A percentile compares a stretch with the other conserved stretches of the same genome.
Evolutionary conservation across 2,113 vertebrate genomes (phyloP).

Genomic region (Pollimyrus isidori): DNA sequence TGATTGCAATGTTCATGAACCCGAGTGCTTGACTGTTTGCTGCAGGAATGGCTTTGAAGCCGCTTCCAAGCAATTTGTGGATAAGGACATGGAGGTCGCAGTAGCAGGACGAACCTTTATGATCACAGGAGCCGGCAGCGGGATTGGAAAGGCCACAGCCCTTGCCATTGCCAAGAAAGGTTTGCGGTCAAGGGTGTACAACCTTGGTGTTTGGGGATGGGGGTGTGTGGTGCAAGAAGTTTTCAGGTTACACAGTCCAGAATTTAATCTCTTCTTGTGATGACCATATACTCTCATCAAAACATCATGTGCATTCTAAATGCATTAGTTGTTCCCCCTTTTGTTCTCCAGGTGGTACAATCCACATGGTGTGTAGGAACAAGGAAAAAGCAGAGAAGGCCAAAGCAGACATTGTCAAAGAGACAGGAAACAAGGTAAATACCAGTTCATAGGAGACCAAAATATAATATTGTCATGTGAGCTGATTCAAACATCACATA

Average conservation of each 20-base stretch:
- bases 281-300: not conserved
- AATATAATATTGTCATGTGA: not conserved
- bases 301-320: not conserved
- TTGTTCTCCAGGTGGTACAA: conserved; percentile 48
- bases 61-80: conserved; percentile 46
- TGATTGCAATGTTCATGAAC: too few relatives aligned
- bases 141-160: conserved; percentile 56
- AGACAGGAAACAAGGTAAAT: conserved; percentile 53
- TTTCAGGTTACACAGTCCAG: not conserved
- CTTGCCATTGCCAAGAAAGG: conserved; percentile 62
- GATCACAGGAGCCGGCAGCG: conserved; percentile 64
- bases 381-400: conserved; percentile 57
- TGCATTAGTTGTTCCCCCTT: not conserved
- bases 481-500: not conserved
- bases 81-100: conserved; percentile 49
- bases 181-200: conserved; percentile 21
- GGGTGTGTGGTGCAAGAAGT: not conserved
- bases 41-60: conserved; percentile 52
- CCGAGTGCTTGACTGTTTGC: not conserved
- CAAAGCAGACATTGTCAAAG: conserved; percentile 47
- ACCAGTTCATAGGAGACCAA: not conserved
- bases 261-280: not conserved
- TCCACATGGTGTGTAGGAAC: conserved; percentile 65
- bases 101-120: conserved; percentile 58
- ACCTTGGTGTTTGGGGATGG: not conserved